Evolutionary conservation across 1,140 invertebrate species (phyloP).

Genomic region (Drosophila sp.): DNA sequence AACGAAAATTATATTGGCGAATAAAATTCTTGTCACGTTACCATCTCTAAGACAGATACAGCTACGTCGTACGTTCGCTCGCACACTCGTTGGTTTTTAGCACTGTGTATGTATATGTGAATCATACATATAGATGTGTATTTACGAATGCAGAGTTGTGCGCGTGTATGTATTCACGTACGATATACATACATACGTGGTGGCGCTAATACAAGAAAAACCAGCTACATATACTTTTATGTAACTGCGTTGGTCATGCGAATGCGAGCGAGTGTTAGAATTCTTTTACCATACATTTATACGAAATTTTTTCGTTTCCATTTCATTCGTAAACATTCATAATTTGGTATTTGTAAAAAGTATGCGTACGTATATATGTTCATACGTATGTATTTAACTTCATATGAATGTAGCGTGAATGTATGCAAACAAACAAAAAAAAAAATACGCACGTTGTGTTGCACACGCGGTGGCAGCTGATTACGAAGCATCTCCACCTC

Average conservation of each 20-base stretch:
- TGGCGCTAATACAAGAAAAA: constrained; percentile 58
- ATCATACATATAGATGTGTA: constrained; percentile 43
- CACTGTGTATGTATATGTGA: constrained; percentile 61
- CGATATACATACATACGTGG: constrained; percentile 59
- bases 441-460: constrained; percentile 49
- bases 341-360: constrained; percentile 80
- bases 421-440: constrained; percentile 49
- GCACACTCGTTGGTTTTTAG: constrained; percentile 71
- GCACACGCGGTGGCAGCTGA: constrained; percentile 48
- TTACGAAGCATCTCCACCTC: constrained; percentile 22
- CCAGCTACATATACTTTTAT: constrained; percentile 67
- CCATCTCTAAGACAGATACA: constrained; percentile 57
- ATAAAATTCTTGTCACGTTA: constrained; percentile 31
- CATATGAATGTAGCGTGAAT: constrained; percentile 50
- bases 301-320: constrained; percentile 78
- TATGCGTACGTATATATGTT: constrained; percentile 65
- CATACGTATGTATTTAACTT: constrained; percentile 39
- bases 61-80: constrained; percentile 60
- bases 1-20: constrained; percentile 3
- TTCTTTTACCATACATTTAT: constrained; percentile 80
- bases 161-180: constrained; percentile 76
- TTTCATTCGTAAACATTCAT: constrained; percentile 84
- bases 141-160: constrained; percentile 40
- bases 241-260: constrained; percentile 76
- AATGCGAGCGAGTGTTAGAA: constrained; percentile 77